A percentile compares a stretch with the other conserved stretches of the same genome.
phyloP scores from a whole-genome alignment of 2,113 vertebrate species.

The Brienomyrus longianalis region DNA sequence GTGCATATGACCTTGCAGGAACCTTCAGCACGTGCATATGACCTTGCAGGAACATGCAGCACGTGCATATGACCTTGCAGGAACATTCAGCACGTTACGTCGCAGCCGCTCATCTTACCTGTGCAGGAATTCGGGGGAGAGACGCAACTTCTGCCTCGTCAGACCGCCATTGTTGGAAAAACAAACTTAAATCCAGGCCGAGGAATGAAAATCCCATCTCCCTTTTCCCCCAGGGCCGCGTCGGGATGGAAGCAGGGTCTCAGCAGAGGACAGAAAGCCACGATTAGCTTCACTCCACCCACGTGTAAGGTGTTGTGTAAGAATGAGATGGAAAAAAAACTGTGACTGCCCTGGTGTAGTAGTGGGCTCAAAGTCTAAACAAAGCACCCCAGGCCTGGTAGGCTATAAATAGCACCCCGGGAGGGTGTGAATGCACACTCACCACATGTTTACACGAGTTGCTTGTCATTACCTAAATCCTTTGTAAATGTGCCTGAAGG shows the following conservation, averaged over 20 bases:
- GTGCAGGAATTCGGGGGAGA: not conserved
- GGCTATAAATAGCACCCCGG: slow-evolving; percentile 52
- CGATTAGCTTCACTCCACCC: not conserved
- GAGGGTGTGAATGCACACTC: slow-evolving; percentile 48
- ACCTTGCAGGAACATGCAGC: no score
- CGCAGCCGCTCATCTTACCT: not conserved
- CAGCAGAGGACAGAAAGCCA: not conserved
- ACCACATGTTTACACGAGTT: slow-evolving; percentile 36
- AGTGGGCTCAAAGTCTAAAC: slow-evolving; percentile 40
- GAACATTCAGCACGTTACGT: no score
- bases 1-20: no score
- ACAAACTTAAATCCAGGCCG: not conserved
- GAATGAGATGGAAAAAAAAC: slow-evolving; percentile 35
- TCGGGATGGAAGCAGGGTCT: not conserved
- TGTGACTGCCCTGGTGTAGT: slow-evolving; percentile 31
- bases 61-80: no score
- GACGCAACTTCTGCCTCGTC: not conserved
- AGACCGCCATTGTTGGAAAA: not conserved
- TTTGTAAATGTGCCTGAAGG: slow-evolving; percentile 38
- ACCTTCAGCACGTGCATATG: no score
- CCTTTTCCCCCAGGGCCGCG: not conserved
- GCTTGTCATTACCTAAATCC: slow-evolving; percentile 42
- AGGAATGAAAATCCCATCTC: not conserved
- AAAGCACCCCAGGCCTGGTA: slow-evolving; percentile 43
- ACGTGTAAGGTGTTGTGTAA: slow-evolving; percentile 23